A percentile compares a stretch with the other conserved stretches of the same genome.
phyloP scores from a whole-genome alignment of 2,113 vertebrate species.

The Cichladusa arquata region DNA sequence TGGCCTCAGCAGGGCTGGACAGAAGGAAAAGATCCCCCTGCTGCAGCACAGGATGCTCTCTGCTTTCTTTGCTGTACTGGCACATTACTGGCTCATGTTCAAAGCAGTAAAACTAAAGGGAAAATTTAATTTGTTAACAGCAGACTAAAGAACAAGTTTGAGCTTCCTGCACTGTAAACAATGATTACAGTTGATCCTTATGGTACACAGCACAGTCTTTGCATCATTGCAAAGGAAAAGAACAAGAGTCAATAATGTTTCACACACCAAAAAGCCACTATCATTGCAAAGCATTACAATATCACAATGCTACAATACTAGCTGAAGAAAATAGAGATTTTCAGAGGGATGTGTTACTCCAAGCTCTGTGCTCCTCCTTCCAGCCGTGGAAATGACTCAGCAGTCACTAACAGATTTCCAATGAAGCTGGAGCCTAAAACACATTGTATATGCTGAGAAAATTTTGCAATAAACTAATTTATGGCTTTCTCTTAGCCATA shows the following conservation, averaged over 20 bases:
- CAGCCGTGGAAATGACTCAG: neutral
- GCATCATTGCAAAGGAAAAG: neutral
- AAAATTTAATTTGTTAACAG: neutral
- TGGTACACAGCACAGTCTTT: neutral
- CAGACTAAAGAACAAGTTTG: neutral
- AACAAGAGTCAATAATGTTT: neutral
- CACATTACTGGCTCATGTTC: neutral
- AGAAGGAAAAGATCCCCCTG: neutral
- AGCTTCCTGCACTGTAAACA: neutral
- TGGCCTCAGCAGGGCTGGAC: neutral
- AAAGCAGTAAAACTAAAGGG: neutral
- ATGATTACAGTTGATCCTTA: neutral
- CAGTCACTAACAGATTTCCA: neutral
- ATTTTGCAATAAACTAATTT: neutral
- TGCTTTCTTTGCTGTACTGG: neutral
- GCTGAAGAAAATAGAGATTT: neutral
- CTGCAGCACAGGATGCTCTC: neutral
- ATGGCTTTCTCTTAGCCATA: neutral
- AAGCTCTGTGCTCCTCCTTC: neutral
- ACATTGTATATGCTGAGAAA: neutral
- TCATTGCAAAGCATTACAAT: neutral
- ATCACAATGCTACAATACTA: neutral
- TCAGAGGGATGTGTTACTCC: neutral
- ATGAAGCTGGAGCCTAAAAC: neutral
- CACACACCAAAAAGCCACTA: neutral